Conservation (phyloP, 2,113 vertebrate genomes). For the Plestiodon gilberti region DNA sequence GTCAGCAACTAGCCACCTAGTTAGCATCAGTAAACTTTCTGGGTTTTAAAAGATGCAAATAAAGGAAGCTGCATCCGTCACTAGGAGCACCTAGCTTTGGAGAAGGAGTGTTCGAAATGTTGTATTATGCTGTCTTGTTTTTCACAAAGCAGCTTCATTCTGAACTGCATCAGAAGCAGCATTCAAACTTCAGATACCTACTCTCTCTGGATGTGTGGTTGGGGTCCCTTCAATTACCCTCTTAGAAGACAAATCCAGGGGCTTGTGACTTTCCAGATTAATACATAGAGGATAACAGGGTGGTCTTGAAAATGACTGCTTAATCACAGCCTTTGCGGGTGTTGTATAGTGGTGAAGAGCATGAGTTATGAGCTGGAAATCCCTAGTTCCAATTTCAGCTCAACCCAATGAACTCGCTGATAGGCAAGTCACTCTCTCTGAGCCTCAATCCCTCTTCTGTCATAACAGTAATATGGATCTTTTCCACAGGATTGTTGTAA, state of each 20-base stretch:
- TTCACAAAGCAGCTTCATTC: not conserved
- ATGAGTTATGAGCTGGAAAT: not conserved
- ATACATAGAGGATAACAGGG: not conserved
- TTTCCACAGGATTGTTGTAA: not conserved
- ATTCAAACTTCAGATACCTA: not conserved
- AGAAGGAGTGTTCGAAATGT: not conserved
- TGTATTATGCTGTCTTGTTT: not conserved
- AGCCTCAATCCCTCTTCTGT: not conserved
- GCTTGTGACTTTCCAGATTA: not conserved
- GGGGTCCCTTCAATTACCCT: not conserved
- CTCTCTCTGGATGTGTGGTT: not conserved
- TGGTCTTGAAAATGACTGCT: not conserved
- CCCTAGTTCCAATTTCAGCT: not conserved
- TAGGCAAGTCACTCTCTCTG: not conserved
- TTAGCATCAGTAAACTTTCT: constrained; percentile 42
- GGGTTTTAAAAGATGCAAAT: constrained; percentile 25
- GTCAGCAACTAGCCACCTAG: constrained; percentile 29
- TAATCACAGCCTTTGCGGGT: not conserved
- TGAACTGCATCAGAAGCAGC: not conserved
- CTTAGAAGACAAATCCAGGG: not conserved
- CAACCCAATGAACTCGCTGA: not conserved
- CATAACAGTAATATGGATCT: not conserved
- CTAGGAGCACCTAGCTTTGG: not conserved
- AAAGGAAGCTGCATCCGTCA: constrained; percentile 21
- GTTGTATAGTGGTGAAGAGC: too few relatives aligned